A percentile compares a stretch with the other conserved stretches of the same genome.
Conservation (phyloP, 35 echinoderm and acorn worm species). For the Stichopus chloronotus region DNA sequence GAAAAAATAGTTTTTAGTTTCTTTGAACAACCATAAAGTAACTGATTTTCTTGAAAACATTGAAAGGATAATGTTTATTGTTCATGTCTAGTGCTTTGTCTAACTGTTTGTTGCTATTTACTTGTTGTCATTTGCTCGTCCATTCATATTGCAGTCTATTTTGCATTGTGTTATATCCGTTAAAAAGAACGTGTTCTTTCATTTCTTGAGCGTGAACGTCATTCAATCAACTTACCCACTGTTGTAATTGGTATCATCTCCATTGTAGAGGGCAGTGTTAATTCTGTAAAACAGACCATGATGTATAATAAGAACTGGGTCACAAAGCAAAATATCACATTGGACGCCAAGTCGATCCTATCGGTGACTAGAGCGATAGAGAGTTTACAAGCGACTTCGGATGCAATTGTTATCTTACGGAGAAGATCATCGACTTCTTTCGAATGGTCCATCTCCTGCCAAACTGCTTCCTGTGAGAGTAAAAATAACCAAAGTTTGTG, state of each 20-base stretch:
- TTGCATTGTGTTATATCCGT: no score
- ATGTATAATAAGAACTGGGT: background rate
- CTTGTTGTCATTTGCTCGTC: no score
- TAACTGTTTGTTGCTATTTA: no score
- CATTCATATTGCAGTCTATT: no score
- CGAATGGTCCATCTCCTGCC: background rate
- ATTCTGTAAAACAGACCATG: background rate
- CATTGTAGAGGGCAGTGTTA: background rate
- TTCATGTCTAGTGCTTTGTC: no score
- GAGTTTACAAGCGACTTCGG: conserved; percentile 3
- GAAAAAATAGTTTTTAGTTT: no score
- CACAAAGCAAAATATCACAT: background rate
- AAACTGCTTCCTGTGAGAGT: background rate
- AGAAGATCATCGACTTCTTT: background rate
- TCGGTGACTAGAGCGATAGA: background rate
- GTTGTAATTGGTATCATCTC: background rate
- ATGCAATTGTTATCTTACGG: background rate
- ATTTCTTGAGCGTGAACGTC: no score
- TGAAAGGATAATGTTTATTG: no score
- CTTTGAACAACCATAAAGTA: no score
- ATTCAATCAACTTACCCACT: background rate
- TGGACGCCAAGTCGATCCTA: conserved; percentile 10
- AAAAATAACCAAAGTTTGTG: background rate
- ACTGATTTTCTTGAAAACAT: no score
- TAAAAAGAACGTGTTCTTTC: no score